A percentile compares a stretch with the other conserved stretches of the same genome.
phyloP scores from a whole-genome alignment of 2,797 vertebrate genomes.

The Pangasius mekongensis region DNA sequence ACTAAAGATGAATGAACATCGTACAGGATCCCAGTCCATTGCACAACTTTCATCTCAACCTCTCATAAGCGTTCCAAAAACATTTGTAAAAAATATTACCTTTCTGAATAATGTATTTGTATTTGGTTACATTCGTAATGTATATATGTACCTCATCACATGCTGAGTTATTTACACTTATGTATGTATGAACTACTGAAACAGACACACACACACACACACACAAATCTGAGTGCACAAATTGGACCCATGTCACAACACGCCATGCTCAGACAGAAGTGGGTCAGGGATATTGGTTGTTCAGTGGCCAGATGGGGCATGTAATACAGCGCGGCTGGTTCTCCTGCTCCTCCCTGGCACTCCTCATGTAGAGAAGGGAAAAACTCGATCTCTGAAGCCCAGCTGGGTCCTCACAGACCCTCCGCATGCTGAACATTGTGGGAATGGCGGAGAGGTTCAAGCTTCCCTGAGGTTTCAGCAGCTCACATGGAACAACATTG shows the following conservation, averaged over 20 bases:
- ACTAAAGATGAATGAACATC: neutral
- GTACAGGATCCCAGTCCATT: neutral
- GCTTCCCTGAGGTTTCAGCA: neutral
- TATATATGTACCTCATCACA: neutral
- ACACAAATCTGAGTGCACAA: slow-evolving; percentile 12
- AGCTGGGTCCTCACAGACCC: slow-evolving; percentile 3
- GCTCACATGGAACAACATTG: slow-evolving; percentile 32
- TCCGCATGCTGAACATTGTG: slow-evolving; percentile 3
- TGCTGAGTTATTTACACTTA: neutral
- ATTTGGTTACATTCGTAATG: neutral
- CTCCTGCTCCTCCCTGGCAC: slow-evolving; percentile 20
- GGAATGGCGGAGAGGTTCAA: neutral
- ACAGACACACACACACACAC: neutral
- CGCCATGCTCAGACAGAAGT: slow-evolving; percentile 19
- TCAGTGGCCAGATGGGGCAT: slow-evolving; percentile 32
- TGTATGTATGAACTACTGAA: neutral
- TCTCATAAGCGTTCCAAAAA: neutral
- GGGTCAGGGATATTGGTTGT: slow-evolving; percentile 37
- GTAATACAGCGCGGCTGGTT: slow-evolving; percentile 24
- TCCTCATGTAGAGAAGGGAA: neutral
- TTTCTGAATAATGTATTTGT: neutral
- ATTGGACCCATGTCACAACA: slow-evolving; percentile 22
- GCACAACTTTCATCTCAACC: neutral
- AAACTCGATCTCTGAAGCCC: slow-evolving; percentile 29
- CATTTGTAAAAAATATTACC: neutral